Evolutionary conservation across 2,113 vertebrate genomes (phyloP), one percentile per base, ranked within the genome.

Genomic region (Chamaea fasciata): DNA sequence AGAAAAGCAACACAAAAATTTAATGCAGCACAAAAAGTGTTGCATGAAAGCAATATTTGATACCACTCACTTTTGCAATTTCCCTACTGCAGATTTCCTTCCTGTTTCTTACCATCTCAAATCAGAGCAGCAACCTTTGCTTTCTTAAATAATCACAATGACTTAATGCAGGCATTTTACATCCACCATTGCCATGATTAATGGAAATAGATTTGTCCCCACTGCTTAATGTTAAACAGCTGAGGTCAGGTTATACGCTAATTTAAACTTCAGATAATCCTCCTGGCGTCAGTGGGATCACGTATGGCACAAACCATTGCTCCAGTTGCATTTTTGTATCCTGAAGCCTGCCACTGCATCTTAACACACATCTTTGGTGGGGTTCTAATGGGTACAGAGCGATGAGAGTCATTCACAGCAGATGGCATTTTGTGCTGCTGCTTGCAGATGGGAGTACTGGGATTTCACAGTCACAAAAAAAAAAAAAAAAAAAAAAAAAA

Each of bases 211-310:
- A 77, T 92, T 94, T 84, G 55, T 68, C 49, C 73, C 27, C 35
- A 15, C 76, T 46, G 56, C 70, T 57, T 92, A 63, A 86, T 82
- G 69, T 68, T 80, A 91, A 92, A 42, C 69, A 81, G 57, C 31
- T 71, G 60, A 91, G 68, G 88, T 83, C 82, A 95, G 79, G 78
- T 41, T 85, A 74, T 71, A 85, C 35, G 73, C 71, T 62, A 85
- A 95, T 90, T 89, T 91, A 86, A 95, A 71, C 57, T 82, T 70
- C 82, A 85, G 50, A 60, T 84, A 95, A 83, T 88, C 64, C 60
- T 75, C 44, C 73, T 41, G 76, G 69, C 1, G 0, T 69, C 64
- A 13, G 1, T 41, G 46, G 78, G 57, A 90, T 95, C 83, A 78
- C 1, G 7, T 26, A 75, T n/a, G 60, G 50, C 63, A 52, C 30